These are phyloP conservation scores for Gymnarchus niloticus DNA, from an alignment of 2,113 vertebrate genomes.

Conservation along the genomic window DNA sequence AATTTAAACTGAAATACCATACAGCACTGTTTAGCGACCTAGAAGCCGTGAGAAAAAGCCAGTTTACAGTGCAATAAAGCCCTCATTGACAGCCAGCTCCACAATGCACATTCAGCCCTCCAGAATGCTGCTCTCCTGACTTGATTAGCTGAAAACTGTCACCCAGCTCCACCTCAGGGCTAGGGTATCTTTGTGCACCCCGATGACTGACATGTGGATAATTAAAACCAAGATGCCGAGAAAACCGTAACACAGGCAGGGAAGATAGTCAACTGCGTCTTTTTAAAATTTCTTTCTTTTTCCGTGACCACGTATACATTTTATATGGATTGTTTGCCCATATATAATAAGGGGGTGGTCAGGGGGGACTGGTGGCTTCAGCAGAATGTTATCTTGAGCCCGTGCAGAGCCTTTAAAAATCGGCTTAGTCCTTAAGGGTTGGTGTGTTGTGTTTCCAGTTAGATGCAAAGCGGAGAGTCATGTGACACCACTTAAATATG, in stretches of 20 bases:
- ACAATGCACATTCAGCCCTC: neutral
- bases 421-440: neutral
- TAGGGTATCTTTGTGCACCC: neutral
- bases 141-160: constrained; percentile 7
- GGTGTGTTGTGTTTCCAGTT: neutral
- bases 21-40: neutral
- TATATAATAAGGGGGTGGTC: neutral
- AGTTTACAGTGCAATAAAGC: neutral
- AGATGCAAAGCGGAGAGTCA: neutral
- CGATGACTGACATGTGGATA: constrained; percentile 1
- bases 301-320: neutral
- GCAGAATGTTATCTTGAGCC: constrained; percentile 1
- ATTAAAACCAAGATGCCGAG: neutral
- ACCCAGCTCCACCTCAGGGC: neutral
- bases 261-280: neutral
- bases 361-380: neutral
- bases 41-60: neutral
- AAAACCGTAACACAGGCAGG: neutral
- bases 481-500: neutral
- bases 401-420: constrained; percentile 6
- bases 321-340: constrained; percentile 4
- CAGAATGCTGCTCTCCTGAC: neutral
- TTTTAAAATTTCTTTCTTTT: neutral
- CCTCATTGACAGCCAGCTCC: neutral
- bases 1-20: neutral